Evolutionary conservation across 2,113 vertebrate species (phyloP), one percentile per base, ranked within the genome.

Genomic region (Carassius auratus): DNA sequence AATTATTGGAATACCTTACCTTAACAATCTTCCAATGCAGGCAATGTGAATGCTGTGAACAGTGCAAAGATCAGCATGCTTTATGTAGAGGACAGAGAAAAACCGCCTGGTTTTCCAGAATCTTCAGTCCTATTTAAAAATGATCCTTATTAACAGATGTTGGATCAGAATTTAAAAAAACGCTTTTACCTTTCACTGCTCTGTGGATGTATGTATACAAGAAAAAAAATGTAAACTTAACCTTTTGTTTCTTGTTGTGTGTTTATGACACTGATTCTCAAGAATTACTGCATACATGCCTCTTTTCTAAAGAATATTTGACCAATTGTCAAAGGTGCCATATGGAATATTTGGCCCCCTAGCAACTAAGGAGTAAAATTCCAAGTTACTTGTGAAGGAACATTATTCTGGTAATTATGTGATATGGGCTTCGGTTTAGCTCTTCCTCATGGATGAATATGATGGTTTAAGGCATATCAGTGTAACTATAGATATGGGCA

Each of bases 251-350:
- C 21, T 73, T 19, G 15, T 52, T 21, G 0, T 79, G 45, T 48
- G 45, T 48, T 3, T 48, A 10, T 71, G 68, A 62, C 62, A 77
- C 64, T 81, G 76, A 30, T 86, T 59, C 79, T 86, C 76, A 85
- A 83, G 76, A 90, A 88, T 73, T 74, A 75, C 73, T 15, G 4
- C 12, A 42, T 69, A 21, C 8, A 61, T 19, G 33, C 79, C 23
- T 76, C 52, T 38, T 15, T 13, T 76, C 12, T 66, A 33, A 66
- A 42, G 23, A 42, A 5, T 36, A 23, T 87, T 86, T 30, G 26
- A 68, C 21, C 42, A 36, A 3, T 75, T 59, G 26, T 12, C 5
- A 73, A 73, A 45, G 8, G 19, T 73, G 36, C 17, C 2, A 33
- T 38, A 19, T 33, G 36, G 33, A 38, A 21, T 71, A 71, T 71